Evolutionary conservation across 2,888 invertebrate species (phyloP), one percentile per base, ranked within the genome.

Genomic region (Pyrocoelia pectoralis): DNA sequence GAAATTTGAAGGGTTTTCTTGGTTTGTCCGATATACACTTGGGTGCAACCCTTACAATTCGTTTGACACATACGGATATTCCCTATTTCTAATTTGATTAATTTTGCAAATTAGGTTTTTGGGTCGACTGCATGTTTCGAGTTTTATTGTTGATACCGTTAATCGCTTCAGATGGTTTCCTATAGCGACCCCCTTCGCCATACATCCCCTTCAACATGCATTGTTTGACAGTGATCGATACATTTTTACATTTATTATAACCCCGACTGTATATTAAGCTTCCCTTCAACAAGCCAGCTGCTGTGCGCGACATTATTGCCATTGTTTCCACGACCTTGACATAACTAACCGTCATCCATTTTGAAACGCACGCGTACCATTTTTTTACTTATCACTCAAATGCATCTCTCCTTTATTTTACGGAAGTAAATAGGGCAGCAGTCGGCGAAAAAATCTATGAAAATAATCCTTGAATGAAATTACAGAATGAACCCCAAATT

Each of bases 401-500:
- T 15, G 13, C 43, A 43, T 15, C 43, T 15, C 24, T 43, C 43
- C 14, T 13, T 43, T 43, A 43, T 43, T 43, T 43, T 14, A 14
- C 13, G 8, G 10, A 43, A 43, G 24, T 24, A 24, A 24, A 24
- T 24, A 6, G 24, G 24, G 24, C 24, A 24, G 33, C 33, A 33
- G 33, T n/a, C 33, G 33, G 2, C 33, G n/a, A 33, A 33, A 33
- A 33, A 33, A 33, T 33, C 4, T 5, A 24, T 24, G 33, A 33
- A n/a, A 33, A 33, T 33, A 33, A 33, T 33, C 33, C n/a, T 33
- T n/a, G 10, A 33, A 33, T 33, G 33, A n/a, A 33, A 33, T 15
- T 15, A 17, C 38, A 48, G 10, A 56, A 43, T 46, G 33, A 49
- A 51, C 56, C 52, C 49, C 43, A 24, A 33, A 56, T 56, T 56